phyloP scores from a whole-genome alignment of 1,140 invertebrate species.

The Aphelinus certus region DNA sequence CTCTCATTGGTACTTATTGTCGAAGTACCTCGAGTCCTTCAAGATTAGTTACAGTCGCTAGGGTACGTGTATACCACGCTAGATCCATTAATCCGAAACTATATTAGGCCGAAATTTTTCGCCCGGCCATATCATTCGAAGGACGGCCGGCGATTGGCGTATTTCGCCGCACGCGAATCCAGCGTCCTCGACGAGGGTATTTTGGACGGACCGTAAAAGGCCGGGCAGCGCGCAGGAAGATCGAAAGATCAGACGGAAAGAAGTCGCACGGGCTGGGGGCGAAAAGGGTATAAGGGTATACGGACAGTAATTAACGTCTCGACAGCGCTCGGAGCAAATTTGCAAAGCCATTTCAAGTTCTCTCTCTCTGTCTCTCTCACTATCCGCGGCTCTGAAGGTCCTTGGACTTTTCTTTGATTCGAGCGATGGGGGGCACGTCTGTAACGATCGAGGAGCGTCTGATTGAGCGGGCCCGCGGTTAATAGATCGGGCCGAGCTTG shows the following conservation, averaged over 20 bases:
- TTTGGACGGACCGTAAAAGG: constrained; percentile 14
- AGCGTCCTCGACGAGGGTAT: not conserved
- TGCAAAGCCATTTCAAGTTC: constrained; percentile 63
- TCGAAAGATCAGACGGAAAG: constrained; percentile 2
- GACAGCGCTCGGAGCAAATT: constrained; percentile 58
- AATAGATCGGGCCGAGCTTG: constrained; percentile 54
- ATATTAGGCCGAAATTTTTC: no score
- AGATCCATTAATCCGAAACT: no score
- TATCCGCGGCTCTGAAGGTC: not conserved
- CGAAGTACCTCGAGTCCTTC: no score
- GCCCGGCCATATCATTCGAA: no score
- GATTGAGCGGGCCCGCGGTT: constrained; percentile 39
- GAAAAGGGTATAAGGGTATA: not conserved
- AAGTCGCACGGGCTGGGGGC: not conserved
- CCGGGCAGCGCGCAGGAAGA: constrained; percentile 9
- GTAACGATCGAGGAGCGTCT: no score
- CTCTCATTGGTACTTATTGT: no score
- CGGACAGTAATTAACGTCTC: constrained; percentile 56
- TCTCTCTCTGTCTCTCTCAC: constrained; percentile 16
- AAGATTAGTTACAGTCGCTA: no score
- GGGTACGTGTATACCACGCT: no score
- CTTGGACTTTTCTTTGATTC: constrained; percentile 51
- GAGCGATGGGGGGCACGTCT: no score
- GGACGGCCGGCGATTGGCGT: no score
- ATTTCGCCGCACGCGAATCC: no score